Base-by-base conservation (phyloP, 2,113 vertebrate genomes). In the Miniopterus natalensis region DNA sequence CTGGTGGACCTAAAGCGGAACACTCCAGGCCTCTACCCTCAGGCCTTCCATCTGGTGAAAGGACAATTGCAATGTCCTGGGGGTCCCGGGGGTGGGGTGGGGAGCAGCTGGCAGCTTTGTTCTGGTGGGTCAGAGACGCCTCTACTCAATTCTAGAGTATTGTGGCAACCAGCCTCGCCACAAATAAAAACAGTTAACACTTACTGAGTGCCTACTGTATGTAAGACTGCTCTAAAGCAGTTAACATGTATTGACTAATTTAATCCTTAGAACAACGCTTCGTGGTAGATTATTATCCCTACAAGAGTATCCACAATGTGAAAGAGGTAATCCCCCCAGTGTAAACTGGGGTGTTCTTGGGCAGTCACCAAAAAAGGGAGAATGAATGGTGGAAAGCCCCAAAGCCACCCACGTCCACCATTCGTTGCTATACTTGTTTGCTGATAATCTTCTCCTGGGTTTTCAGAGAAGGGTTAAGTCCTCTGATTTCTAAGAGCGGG, bases 401-500 rank as follows among this genome's bases (percentile, higher is more conserved):
- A n/a, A 4, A 36, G 20, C 9, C 36, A 71, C n/a, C 55, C 31
- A 0, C 0, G 1, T 53, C 70, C 53, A 5, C 13, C n/a, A 6
- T 11, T 21, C 8, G 17, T 14, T 2, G 2, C 36, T 13, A n/a
- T 6, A 27, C 36, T 88, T 49, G 11, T 65, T 78, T 74, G 70
- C 36, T 63, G 13, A 27, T 36, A 23, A 49, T 40, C 81, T 88
- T 51, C 49, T 86, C 63, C 88, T 49, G 21, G 45, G 23, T 83
- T 95, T 95, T 47, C 20, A 79, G 49, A 42, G 55, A 75, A 79
- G 11, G 49, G 71, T 74, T 25, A 57, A 79, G 51, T 27, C 20
- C 29, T 94, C 36, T 31, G 45, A 27, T 89, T 96, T 66, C 70
- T 83, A 65, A 59, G 79, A 73, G 61, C 25, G 84, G 5, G n/a